Evolutionary conservation across 1,140 invertebrate species (phyloP), one percentile per base, ranked within the genome.

Genomic region (Drosophila malerkotliana): DNA sequence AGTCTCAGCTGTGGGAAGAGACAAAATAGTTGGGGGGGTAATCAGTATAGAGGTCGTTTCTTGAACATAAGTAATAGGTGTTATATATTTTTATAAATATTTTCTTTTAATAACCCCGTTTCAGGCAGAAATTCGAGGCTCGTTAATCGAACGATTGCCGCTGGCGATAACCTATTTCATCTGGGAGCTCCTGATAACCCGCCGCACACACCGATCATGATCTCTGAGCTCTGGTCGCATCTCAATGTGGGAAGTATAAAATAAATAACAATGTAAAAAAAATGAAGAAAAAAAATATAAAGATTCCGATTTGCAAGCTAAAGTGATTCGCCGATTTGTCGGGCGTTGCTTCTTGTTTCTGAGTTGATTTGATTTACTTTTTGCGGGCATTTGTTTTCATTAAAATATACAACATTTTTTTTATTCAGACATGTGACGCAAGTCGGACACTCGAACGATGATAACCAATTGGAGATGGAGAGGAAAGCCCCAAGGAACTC

Each of bases 101-200:
- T 28, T 28, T 28, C 5, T 28, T 28, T 28, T 28, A 28, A 28
- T 28, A 28, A 28, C 26, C 26, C 26, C 26, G 26, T 28, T 28
- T 7, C 6, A 28, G 26, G 5, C 26, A 5, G 9, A 68, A 77
- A 64, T 82, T 81, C 57, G 79, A 49, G 30, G 58, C 62, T 61
- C 69, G 66, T 82, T 74, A 82, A 82, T 74, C 74, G 79, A 78
- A 74, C 79, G 75, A 82, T 82, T 37, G 62, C 59, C 79, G 56
- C 5, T 41, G 47, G 9, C 39, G 79, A 82, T 82, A 82, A 83
- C 74, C 79, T 79, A 83, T 83, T 82, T 79, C 53, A 83, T 68
- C 49, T 49, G 69, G 48, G 52, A 30, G 28, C 21, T 18, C 6
- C 44, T 66, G 79, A 82, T 82, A 82, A 83, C 79, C 79, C 56